These are phyloP conservation scores for Manacus vitellinus DNA, from an alignment of 2,113 vertebrate genomes.

Conservation along the genomic window DNA sequence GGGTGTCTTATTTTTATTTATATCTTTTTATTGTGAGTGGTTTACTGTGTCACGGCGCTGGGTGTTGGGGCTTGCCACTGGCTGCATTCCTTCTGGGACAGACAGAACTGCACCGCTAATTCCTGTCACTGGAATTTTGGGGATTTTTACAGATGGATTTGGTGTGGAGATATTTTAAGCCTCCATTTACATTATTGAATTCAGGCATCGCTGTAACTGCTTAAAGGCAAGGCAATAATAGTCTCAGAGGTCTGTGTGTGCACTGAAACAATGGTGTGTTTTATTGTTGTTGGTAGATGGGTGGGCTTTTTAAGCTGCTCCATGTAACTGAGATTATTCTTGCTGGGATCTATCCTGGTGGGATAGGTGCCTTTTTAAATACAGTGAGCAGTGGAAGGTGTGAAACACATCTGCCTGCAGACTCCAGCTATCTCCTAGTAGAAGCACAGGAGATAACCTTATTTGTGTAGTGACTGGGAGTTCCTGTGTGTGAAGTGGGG, in stretches of 20 bases:
- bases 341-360: accelerated
- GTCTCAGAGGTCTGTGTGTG: not conserved
- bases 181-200: not conserved
- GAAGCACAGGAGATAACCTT: not conserved
- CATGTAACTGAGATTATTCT: accelerated
- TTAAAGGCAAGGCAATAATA: not conserved
- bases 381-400: not conserved
- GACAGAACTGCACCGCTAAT: not conserved
- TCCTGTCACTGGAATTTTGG: not conserved
- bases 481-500: not conserved
- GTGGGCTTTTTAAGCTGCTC: not conserved
- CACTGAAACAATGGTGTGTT: not conserved
- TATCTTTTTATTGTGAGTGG: not conserved
- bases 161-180: conserved; percentile 10
- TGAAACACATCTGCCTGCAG: not conserved
- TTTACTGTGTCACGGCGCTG: not conserved
- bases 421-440: not conserved
- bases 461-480: not conserved
- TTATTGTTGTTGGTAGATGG: not conserved
- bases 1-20: not conserved
- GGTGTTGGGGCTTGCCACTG: not conserved
- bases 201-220: not conserved
- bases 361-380: not conserved
- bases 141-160: not conserved
- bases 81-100: conserved; percentile 3